Evolutionary conservation across 2,888 invertebrate genomes (phyloP), one percentile per base, ranked within the genome.

Genomic region (Coenonympha glycerion): DNA sequence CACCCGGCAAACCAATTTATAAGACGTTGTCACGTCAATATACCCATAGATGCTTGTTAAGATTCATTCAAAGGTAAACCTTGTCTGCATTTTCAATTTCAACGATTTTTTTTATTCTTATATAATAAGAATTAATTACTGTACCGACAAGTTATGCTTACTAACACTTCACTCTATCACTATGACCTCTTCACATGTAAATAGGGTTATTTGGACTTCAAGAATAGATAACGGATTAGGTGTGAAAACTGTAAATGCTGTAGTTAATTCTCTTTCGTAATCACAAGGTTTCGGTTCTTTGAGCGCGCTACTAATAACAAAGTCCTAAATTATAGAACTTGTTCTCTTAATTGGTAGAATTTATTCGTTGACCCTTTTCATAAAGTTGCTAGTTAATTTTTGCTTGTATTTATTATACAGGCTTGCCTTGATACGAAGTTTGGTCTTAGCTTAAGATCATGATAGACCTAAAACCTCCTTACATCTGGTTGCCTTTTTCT

Each of bases 201-300:
- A 66, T 58, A 70, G 71, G 76, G 79, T 80, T 69, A 74, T 69
- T 74, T 85, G 87, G 87, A 87, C 87, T 87, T 87, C 87, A 87
- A 87, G 85, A 86, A 87, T 87, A 87, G 79, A 87, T 78, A 74
- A 78, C 80, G 85, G 81, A 76, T 61, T 71, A 81, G 81, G 82
- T 81, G 84, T 83, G 74, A 73, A 72, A 61, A 62, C 67, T 86
- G 85, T 86, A 86, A 81, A 86, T 85, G 80, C 86, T 82, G 74
- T 65, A 67, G 65, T 46, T 55, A 50, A 53, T 56, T 49, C 41
- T 49, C 21, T 56, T 59, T 59, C 59, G 58, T 62, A 57, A 57
- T 64, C 60, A 59, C 58, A 57, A 65, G 71, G 72, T 73, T 75
- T 72, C 69, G 64, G 68, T 63, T 6, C 15, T 24, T 22, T 33